Evolutionary conservation across 2,113 vertebrate species (phyloP), one percentile per base, ranked within the genome.

Genomic region (Poeciliopsis turrubarensis): DNA sequence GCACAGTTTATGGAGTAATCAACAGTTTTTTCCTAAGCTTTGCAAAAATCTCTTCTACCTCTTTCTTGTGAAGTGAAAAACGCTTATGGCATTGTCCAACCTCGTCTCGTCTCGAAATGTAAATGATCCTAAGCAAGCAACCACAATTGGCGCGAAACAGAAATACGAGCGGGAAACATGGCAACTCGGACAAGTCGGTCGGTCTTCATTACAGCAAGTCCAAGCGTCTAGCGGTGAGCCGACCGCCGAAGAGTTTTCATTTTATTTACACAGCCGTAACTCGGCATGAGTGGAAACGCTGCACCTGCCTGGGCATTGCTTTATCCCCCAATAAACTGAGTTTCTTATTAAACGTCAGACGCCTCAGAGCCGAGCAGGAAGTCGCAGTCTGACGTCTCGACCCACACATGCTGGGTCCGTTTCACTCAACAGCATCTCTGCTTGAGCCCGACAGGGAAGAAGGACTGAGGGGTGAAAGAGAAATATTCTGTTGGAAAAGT

Each of bases 241-340:
- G 1, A 65, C 66, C 62, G 68, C 78, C 17, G n/a, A 60, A 12
- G 22, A 64, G n/a, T 10, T 84, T 79, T 78, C 47, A 86, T 82
- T 82, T 67, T 72, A 83, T 88, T 90, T 84, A 89, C 26, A 79
- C 79, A 71, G 73, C 68, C 22, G 11, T 87, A 87, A 89, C 79
- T 77, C 83, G 82, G 72, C 25, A 1, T 76, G 84, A 73, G 65
- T 26, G 60, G 41, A 79, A 44, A 74, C 60, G 70, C 29, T 87
- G 60, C 88, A 91, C 90, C 84, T 88, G 84, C 57, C 86, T 83
- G 65, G 82, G 84, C 27, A 80, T 62, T 34, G 14, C 73, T 91
- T 91, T 82, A 85, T 82, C 65, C 44, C 61, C 76, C 69, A 72
- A 68, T 89, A 90, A 92, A 91, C 77, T 37, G 60, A 47, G 61